Percentiles rank a stretch among this genome's conserved stretches.
Evolutionary conservation across 2,888 invertebrate genomes (phyloP).

Genomic region (Clepsis dumicolana): DNA sequence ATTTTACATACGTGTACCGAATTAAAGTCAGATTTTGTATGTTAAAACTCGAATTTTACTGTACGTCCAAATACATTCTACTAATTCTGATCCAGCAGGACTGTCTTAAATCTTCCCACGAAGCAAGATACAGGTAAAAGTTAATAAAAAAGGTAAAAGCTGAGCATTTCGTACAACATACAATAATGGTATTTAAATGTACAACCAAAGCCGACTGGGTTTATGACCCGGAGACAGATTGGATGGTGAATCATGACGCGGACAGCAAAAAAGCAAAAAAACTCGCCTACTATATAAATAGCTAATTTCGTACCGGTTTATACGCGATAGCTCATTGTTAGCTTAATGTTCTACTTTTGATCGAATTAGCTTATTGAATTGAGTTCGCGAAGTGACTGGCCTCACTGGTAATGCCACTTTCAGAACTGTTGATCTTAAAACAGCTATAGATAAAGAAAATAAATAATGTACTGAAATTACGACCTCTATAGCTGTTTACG

Average conservation of each 20-base stretch:
- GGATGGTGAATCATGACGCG: conserved; percentile 46
- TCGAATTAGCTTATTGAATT: conserved; percentile 35
- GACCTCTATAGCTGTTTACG: not conserved
- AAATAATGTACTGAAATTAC: conserved; percentile 1
- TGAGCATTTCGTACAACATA: conserved; percentile 40
- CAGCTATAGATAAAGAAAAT: not conserved
- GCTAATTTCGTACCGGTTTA: conserved; percentile 38
- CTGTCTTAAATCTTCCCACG: not conserved
- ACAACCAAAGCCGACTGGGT: conserved; percentile 54
- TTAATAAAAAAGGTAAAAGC: conserved; percentile 31
- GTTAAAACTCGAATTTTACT: no score
- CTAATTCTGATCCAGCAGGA: not conserved
- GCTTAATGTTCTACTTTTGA: conserved; percentile 29
- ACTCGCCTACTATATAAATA: conserved; percentile 33
- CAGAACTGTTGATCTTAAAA: not conserved
- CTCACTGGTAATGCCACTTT: not conserved
- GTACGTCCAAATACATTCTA: no score
- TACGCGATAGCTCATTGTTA: conserved; percentile 27
- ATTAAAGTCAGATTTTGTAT: no score
- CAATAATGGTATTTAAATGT: conserved; percentile 46
- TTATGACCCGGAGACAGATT: conserved; percentile 71
- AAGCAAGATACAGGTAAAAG: not conserved
- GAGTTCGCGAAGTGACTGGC: conserved; percentile 17
- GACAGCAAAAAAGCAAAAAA: conserved; percentile 29
- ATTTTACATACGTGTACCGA: no score